These are phyloP conservation scores for Seriola dumerili DNA, from an alignment of 2,113 vertebrate species.

Conservation along the genomic window DNA sequence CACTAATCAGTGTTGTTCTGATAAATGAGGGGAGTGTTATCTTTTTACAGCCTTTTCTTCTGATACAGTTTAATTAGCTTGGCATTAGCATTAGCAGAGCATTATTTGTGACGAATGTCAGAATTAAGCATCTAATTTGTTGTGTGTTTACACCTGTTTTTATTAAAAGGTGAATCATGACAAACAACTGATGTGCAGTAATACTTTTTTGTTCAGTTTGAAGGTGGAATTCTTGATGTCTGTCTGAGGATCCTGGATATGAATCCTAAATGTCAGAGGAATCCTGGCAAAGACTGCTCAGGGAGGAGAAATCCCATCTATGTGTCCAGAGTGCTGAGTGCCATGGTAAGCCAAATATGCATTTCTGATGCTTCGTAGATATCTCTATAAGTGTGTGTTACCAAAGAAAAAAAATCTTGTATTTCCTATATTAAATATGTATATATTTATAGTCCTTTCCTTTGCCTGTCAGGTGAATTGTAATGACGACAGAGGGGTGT, in stretches of 20 bases:
- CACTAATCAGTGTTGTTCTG: not conserved
- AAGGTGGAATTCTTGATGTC: constrained; percentile 87
- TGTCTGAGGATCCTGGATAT: constrained; percentile 89
- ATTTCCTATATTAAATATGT: not conserved
- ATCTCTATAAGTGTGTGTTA: not conserved
- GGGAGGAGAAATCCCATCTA: constrained; percentile 89
- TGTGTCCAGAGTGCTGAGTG: constrained; percentile 90
- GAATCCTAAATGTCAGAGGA: constrained; percentile 89
- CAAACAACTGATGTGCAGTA: not conserved
- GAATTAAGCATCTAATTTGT: not conserved
- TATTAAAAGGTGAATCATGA: not conserved
- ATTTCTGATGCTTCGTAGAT: not conserved
- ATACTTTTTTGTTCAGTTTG: constrained; percentile 84
- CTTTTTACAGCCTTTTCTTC: not conserved
- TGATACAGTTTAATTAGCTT: not conserved
- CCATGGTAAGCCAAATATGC: constrained; percentile 84
- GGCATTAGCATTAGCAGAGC: constrained; percentile 1
- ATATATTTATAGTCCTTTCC: not conserved
- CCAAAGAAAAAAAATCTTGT: not conserved
- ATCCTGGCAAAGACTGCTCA: constrained; percentile 86
- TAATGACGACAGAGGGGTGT: constrained; percentile 91
- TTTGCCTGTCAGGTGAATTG: constrained; percentile 89
- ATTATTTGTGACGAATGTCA: not conserved
- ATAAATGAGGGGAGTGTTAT: constrained; percentile 5
- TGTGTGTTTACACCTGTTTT: not conserved